These are phyloP conservation scores for Chrysomela aeneicollis DNA, from an alignment of 2,888 invertebrate genomes.

Conservation along the genomic window DNA sequence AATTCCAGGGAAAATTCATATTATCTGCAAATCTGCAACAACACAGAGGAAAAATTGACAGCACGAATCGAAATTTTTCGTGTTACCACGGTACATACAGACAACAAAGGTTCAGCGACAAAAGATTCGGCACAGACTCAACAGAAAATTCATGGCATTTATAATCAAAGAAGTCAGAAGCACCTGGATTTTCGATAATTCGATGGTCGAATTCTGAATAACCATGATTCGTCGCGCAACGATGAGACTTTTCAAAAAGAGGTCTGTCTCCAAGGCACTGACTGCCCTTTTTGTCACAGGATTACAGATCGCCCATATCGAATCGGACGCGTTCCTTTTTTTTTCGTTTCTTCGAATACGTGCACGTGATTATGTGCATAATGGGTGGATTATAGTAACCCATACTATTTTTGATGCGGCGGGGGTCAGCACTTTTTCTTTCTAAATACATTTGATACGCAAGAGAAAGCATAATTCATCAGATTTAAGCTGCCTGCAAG, in stretches of 20 bases:
- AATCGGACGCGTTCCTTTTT: slow-evolving; percentile 36
- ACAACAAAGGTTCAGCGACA: slow-evolving; percentile 31
- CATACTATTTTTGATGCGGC: slow-evolving; percentile 12
- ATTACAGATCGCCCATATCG: slow-evolving; percentile 43
- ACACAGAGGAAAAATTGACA: slow-evolving; percentile 38
- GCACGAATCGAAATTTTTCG: slow-evolving; percentile 44
- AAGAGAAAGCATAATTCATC: not conserved
- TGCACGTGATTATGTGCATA: slow-evolving; percentile 40
- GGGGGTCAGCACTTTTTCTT: slow-evolving; percentile 23
- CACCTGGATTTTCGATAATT: slow-evolving; percentile 31
- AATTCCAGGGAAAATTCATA: not conserved
- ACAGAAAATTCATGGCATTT: slow-evolving; percentile 26
- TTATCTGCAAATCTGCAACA: slow-evolving; percentile 2
- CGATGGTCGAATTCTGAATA: slow-evolving; percentile 25
- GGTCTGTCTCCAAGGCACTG: slow-evolving; percentile 16
- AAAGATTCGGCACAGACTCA: slow-evolving; percentile 39
- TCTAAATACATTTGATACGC: not conserved
- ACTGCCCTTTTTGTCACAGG: slow-evolving; percentile 36
- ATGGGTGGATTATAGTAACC: slow-evolving; percentile 36
- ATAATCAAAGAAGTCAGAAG: slow-evolving; percentile 30
- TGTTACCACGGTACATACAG: slow-evolving; percentile 40
- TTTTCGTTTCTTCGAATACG: slow-evolving; percentile 29
- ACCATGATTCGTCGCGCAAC: slow-evolving; percentile 35
- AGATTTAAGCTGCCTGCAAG: not conserved
- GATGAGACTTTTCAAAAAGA: slow-evolving; percentile 30